Evolutionary conservation across 2,888 invertebrate genomes (phyloP).

Genomic region (Cremastinae sp.): DNA sequence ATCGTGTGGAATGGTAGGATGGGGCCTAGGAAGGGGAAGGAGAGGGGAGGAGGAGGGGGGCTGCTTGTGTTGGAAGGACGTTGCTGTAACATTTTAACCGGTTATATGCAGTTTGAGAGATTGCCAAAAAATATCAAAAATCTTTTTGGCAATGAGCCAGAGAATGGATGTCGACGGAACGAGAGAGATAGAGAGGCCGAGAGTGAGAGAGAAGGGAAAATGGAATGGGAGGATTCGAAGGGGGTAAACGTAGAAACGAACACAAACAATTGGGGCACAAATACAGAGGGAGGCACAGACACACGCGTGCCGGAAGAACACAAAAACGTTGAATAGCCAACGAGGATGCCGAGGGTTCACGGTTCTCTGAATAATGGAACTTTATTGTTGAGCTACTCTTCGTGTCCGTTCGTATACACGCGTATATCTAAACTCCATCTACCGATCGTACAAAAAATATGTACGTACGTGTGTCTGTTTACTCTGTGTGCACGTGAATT

Average conservation of each 20-base stretch:
- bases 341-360: constrained; percentile 55
- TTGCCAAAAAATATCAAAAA: constrained; percentile 78
- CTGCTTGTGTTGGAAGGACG: constrained; percentile 56
- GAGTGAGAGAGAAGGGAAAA: constrained; percentile 21
- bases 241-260: constrained; percentile 54
- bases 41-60: constrained; percentile 28
- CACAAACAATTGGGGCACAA: constrained; percentile 68
- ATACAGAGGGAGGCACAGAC: constrained; percentile 58
- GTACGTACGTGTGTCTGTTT: constrained; percentile 24
- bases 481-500: constrained; percentile 33
- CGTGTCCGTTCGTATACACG: constrained; percentile 52
- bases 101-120: constrained; percentile 73
- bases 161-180: constrained; percentile 13
- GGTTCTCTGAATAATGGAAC: constrained; percentile 71
- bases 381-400: constrained; percentile 71
- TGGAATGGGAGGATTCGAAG: constrained; percentile 30
- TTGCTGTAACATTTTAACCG: constrained; percentile 73
- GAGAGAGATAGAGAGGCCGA: not conserved
- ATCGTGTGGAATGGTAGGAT: not conserved
- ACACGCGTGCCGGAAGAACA: constrained; percentile 1
- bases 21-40: too few species aligned
- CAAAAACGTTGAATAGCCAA: constrained; percentile 64
- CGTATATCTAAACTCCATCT: constrained; percentile 38
- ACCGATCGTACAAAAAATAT: constrained; percentile 24
- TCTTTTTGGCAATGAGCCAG: constrained; percentile 73